A percentile compares a stretch with the other conserved stretches of the same genome.
These are phyloP conservation scores for Therioaphis trifolii DNA, from an alignment of 2,888 invertebrate genomes.

Conservation along the genomic window DNA sequence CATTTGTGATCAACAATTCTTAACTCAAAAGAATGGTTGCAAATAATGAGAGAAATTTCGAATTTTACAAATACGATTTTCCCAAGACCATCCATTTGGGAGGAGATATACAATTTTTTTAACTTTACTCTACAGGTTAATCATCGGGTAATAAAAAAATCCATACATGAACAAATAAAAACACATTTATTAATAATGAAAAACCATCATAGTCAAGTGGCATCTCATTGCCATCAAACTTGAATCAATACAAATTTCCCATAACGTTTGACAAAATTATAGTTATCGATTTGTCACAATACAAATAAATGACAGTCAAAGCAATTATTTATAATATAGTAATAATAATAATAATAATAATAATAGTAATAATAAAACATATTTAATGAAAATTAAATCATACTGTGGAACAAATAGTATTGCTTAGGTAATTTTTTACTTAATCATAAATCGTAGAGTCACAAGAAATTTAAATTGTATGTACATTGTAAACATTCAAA, in stretches of 20 bases:
- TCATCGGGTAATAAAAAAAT: constrained; percentile 28
- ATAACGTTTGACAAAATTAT: constrained; percentile 24
- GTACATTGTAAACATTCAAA: constrained; percentile 26
- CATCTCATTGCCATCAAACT: constrained; percentile 40
- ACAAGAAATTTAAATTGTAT: constrained; percentile 49
- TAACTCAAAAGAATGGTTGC: no score
- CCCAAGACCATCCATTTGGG: no score
- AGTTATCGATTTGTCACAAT: constrained; percentile 32
- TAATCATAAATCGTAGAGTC: constrained; percentile 41
- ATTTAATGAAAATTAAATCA: constrained; percentile 29
- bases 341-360: constrained; percentile 42
- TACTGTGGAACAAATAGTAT: constrained; percentile 45
- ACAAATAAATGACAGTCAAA: constrained; percentile 36
- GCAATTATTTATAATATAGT: constrained; percentile 47
- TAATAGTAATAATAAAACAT: constrained; percentile 34
- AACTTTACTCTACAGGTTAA: no score
- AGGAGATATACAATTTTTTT: no score
- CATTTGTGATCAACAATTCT: no score
- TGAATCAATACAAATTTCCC: constrained; percentile 45
- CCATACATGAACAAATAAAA: constrained; percentile 33
- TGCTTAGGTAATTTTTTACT: constrained; percentile 43
- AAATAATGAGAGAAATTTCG: no score
- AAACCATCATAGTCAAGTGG: constrained; percentile 37
- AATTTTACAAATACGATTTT: no score
- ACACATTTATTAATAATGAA: constrained; percentile 57